A percentile compares a stretch with the other conserved stretches of the same genome.
Conservation (phyloP, 2,113 vertebrate genomes). For the Tychaedon coryphoeus region DNA sequence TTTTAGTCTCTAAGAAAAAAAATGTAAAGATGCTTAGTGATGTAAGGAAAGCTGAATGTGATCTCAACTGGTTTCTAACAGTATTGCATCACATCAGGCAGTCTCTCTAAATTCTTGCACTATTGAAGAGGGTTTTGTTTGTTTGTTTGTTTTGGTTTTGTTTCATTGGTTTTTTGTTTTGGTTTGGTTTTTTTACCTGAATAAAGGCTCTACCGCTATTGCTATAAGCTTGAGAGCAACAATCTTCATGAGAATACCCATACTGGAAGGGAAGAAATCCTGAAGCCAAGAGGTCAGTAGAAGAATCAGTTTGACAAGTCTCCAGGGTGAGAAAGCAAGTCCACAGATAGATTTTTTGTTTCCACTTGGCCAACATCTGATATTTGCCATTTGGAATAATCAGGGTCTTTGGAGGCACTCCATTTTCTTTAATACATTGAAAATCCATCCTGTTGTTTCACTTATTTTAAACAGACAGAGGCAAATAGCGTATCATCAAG, state of each 20-base stretch:
- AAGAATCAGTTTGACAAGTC: not conserved
- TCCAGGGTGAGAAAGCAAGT: not conserved
- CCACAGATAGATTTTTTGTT: not conserved
- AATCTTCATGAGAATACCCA: not conserved
- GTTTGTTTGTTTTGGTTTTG: not conserved
- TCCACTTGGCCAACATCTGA: not conserved
- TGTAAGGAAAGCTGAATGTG: not conserved
- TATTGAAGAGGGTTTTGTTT: not conserved
- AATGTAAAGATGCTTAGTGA: not conserved
- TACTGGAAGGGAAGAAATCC: accelerated
- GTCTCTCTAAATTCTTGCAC: not conserved
- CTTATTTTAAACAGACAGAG: slow-evolving; percentile 11
- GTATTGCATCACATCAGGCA: not conserved
- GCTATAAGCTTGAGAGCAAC: not conserved
- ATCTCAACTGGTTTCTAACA: not conserved
- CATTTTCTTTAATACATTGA: not conserved
- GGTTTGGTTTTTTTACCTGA: not conserved
- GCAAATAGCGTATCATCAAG: slow-evolving; percentile 11
- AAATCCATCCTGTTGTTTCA: not conserved
- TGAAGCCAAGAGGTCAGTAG: not conserved
- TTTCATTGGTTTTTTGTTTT: not conserved
- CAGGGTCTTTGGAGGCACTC: not conserved
- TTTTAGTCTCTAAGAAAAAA: not conserved
- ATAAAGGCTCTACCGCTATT: not conserved
- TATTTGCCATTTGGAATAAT: not conserved